Conservation (phyloP, 30 jellyfish, hydroid and myxozoan genomes). For the Catostylus mosaicus region DNA sequence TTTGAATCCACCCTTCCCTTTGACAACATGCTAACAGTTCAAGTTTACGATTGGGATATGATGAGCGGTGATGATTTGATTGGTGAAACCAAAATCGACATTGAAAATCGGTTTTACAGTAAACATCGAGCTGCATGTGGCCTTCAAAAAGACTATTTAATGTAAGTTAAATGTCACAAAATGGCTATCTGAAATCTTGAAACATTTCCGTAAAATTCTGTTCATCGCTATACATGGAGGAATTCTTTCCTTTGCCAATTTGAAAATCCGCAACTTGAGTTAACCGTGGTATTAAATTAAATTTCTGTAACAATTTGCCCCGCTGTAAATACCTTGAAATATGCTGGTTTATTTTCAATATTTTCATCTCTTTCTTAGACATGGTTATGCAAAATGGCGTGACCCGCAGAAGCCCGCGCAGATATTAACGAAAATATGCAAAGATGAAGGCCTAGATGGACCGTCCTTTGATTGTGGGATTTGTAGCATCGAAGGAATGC, state of each 20-base stretch:
- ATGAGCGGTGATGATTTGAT: constrained; percentile 90
- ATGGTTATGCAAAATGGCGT: constrained; percentile 98
- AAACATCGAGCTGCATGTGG: constrained; percentile 92
- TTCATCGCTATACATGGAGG: too few species aligned
- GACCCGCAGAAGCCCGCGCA: constrained; percentile 96
- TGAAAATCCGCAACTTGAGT: too few species aligned
- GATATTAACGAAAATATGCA: constrained; percentile 84
- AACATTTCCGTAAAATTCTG: too few species aligned
- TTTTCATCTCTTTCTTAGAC: constrained; percentile 35
- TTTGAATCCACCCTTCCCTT: constrained; percentile 87
- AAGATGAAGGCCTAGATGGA: constrained; percentile 89
- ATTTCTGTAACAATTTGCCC: too few species aligned
- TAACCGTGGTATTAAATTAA: too few species aligned
- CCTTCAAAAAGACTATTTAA: constrained; percentile 75
- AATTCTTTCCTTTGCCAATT: too few species aligned
- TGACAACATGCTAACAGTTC: constrained; percentile 83
- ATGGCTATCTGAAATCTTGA: too few species aligned
- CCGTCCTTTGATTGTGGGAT: constrained; percentile 78
- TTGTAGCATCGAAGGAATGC: constrained; percentile 60
- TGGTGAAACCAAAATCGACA: constrained; percentile 88
- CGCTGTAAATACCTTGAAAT: too few species aligned
- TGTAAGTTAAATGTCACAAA: too few species aligned
- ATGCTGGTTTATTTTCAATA: background rate
- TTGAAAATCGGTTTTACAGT: constrained; percentile 93
- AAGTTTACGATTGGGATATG: constrained; percentile 94